Base-by-base conservation (phyloP, 2,888 invertebrate genomes). In the Pediacus dermestoides region DNA sequence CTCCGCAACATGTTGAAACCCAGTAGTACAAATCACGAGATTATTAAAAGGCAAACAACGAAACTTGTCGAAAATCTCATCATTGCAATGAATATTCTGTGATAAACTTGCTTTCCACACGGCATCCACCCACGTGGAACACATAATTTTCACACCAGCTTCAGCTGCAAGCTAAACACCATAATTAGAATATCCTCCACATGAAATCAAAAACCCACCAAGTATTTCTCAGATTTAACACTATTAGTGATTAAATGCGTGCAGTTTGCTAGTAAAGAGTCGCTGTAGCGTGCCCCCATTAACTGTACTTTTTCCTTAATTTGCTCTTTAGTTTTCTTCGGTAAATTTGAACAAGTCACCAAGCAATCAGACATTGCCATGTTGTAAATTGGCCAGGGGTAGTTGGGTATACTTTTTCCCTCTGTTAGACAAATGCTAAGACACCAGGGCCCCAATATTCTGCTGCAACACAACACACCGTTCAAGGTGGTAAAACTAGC, bases 171-270 rank as follows among this genome's bases (percentile, higher is more conserved):
- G 81, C 83, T 86, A 60, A 7, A 66, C 61, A 38, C 21, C 6
- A 36, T n/a, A 41, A 30, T 16, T 16, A 16, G 10, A 8, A 28
- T 16, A n/a, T n/a, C n/a, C n/a, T n/a, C n/a, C n/a, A n/a, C n/a
- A n/a, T n/a, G n/a, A 34, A 28, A 37, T 1, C 22, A 15, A 34
- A 38, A 44, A 70, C 73, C 71, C 67, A 84, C 86, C 70, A 81
- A 75, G 63, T 88, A 88, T 67, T 89, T 89, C 37, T 80, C 80
- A 1, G 87, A 85, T 43, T 81, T 74, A 0, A 87, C 84, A 15
- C 80, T 81, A 56, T 82, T 81, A 1, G 90, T 85, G 2, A 94
- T 74, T 11, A 94, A 73, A 71, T 93, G 91, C 4, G 91, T 93
- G 1, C 84, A 81, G 35, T 77, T 75, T 15, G 73, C 73, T 6